Percentiles rank a stretch among this genome's conserved stretches.
phyloP scores from a whole-genome alignment of 2,888 invertebrate genomes.

The Pharmacophagus antenor region DNA sequence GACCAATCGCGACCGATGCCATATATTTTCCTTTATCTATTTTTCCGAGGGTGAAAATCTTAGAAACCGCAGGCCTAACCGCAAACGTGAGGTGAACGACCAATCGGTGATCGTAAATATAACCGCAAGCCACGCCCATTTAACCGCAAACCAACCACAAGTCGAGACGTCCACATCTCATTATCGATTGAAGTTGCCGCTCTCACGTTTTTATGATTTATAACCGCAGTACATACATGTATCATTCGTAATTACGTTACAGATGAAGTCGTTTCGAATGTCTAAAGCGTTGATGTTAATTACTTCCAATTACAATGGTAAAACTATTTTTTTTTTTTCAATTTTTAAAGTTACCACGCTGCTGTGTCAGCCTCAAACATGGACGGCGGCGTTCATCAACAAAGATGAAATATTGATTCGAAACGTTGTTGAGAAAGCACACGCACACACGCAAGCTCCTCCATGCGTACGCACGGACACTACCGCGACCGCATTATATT shows the following conservation, averaged over 20 bases:
- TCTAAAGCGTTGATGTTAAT: too few relatives aligned
- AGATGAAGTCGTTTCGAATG: too few relatives aligned
- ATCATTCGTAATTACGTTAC: neutral
- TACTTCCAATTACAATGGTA: too few relatives aligned
- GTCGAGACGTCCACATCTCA: slow-evolving; percentile 72
- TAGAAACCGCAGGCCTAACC: slow-evolving; percentile 83
- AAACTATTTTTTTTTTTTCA: too few relatives aligned
- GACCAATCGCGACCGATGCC: slow-evolving; percentile 64
- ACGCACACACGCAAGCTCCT: slow-evolving; percentile 56
- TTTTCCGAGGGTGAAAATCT: slow-evolving; percentile 80
- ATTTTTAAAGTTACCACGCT: neutral
- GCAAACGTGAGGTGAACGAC: slow-evolving; percentile 80
- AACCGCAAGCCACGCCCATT: slow-evolving; percentile 83
- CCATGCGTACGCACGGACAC: slow-evolving; percentile 73
- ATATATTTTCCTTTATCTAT: slow-evolving; percentile 76
- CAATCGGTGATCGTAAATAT: slow-evolving; percentile 81
- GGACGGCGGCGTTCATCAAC: slow-evolving; percentile 56
- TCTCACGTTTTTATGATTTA: slow-evolving; percentile 62
- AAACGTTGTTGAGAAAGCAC: slow-evolving; percentile 65
- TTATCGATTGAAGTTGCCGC: slow-evolving; percentile 66
- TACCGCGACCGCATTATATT: slow-evolving; percentile 77
- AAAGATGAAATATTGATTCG: slow-evolving; percentile 79
- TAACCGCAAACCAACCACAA: slow-evolving; percentile 84
- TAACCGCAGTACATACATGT: slow-evolving; percentile 31
- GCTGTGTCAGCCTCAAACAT: slow-evolving; percentile 36